phyloP scores from a whole-genome alignment of 1,140 invertebrate species.

The Hylyphantes graminicola region DNA sequence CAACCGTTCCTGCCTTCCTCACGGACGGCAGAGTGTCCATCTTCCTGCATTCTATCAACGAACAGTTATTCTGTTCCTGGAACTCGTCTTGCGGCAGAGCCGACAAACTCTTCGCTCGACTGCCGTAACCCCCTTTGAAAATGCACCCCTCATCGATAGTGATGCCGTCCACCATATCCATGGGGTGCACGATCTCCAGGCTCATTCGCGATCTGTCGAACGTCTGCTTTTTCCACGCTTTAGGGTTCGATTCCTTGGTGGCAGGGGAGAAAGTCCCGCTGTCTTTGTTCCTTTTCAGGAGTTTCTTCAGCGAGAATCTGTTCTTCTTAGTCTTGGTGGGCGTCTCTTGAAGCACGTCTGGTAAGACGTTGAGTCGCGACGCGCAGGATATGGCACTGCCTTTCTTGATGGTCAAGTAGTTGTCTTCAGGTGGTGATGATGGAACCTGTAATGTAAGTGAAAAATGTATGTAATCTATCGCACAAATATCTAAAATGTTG shows the following conservation, averaged over 20 bases:
- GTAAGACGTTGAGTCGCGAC: conserved; percentile 16
- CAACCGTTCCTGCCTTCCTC: conserved; percentile 51
- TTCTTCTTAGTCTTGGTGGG: conserved; percentile 71
- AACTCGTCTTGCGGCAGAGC: conserved; percentile 31
- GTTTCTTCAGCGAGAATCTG: conserved; percentile 84
- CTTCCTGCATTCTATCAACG: conserved; percentile 34
- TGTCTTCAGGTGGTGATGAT: neutral
- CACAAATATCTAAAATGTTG: too few species aligned
- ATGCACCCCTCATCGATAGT: conserved; percentile 26
- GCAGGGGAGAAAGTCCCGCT: neutral
- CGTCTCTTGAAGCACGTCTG: conserved; percentile 41
- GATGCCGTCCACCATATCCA: conserved; percentile 73
- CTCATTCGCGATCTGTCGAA: conserved; percentile 52
- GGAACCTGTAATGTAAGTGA: too few species aligned
- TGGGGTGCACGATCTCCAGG: conserved; percentile 87
- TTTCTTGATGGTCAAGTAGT: conserved; percentile 29
- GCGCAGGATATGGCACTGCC: neutral
- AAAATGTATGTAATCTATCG: too few species aligned
- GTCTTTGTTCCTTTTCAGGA: conserved; percentile 79
- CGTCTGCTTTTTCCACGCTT: conserved; percentile 58
- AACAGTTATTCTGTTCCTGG: neutral
- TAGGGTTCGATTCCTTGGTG: conserved; percentile 30
- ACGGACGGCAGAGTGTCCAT: conserved; percentile 32
- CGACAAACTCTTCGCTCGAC: conserved; percentile 27
- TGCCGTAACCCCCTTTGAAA: conserved; percentile 2